These are phyloP conservation scores for Dichetophora obliterata DNA, from an alignment of 2,888 invertebrate genomes.

Conservation along the genomic window DNA sequence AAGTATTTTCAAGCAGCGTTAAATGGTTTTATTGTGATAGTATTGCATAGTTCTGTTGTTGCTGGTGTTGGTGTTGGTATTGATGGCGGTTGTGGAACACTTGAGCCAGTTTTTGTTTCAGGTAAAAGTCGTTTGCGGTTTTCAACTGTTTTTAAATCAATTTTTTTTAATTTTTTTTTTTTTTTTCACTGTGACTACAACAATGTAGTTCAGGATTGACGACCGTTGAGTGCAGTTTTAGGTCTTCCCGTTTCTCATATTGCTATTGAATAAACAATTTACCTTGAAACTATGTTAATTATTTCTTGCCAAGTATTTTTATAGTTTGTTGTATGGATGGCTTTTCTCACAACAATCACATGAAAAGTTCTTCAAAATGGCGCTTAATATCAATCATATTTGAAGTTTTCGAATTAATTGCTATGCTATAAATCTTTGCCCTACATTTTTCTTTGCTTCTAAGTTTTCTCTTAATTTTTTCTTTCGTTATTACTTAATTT, in stretches of 20 bases:
- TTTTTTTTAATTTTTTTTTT: neutral
- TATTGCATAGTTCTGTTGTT: neutral
- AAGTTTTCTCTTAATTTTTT: neutral
- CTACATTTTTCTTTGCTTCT: neutral
- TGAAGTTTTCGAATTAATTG: neutral
- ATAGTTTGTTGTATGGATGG: too few species aligned
- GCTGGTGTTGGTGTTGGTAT: neutral
- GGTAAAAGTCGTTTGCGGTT: conserved; percentile 33
- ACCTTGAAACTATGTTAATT: conserved; percentile 49
- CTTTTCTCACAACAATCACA: too few species aligned
- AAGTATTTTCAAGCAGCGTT: too few species aligned
- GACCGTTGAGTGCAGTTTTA: conserved; percentile 6
- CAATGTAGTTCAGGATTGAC: neutral
- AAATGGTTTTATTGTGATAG: too few species aligned
- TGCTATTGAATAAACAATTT: conserved; percentile 15
- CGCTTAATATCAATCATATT: neutral
- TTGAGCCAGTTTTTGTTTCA: conserved; percentile 25
- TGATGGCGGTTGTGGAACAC: conserved; percentile 3
- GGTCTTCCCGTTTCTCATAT: conserved; percentile 13
- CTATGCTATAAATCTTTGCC: neutral
- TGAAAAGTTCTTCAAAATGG: conserved; percentile 21
- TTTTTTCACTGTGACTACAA: neutral
- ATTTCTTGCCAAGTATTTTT: conserved; percentile 15
- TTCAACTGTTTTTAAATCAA: conserved; percentile 3
- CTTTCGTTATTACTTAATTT: conserved; percentile 35